Evolutionary conservation across 2,113 vertebrate species (phyloP), one percentile per base, ranked within the genome.

Genomic region (Eretmochelys imbricata): DNA sequence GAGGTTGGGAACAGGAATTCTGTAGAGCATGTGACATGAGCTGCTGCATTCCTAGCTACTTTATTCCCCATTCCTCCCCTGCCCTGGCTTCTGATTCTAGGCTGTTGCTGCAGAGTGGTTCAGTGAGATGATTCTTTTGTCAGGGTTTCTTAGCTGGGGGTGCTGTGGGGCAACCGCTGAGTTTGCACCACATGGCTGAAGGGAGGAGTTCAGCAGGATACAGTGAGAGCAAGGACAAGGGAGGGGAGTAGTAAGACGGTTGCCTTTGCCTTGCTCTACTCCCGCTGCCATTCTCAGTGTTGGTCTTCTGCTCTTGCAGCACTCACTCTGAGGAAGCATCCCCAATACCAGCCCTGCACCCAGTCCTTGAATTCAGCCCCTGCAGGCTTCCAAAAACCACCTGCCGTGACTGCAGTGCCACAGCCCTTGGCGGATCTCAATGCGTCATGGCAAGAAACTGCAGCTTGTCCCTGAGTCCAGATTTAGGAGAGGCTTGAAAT

Each of bases 241-340:
- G 87, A 49, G 89, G 46, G 69, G 19, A 16, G 78, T n/a, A 4
- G 89, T 81, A 95, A 88, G 55, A 89, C 53, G 50, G 48, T 27
- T 95, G 85, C 82, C 46, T 88, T 82, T 84, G 12, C 65, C 53
- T 82, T 94, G n/a, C 51, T 93, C 82, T 69, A 59, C 54, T 79
- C 86, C 89, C 46, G 79, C 78, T 2, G 42, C 79, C 48, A 51
- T 3, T 82, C 50, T 80, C 0, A 51, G 78, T 80, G 29, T 17
- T 14, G 31, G 14, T 65, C 62, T 49, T 42, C 76, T 49, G 24
- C 46, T 49, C 76, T 49, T 24, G 59, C 72, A 82, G 1, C 31
- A 53, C 85, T 79, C 88, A 79, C 79, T 89, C 79, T 91, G 82
- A 17, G 51, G 84, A 84, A 82, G 80, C 75, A 49, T 1, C 0